These are phyloP conservation scores for Aphidoletes aphidimyza DNA, from an alignment of 2,888 invertebrate species.

Conservation along the genomic window DNA sequence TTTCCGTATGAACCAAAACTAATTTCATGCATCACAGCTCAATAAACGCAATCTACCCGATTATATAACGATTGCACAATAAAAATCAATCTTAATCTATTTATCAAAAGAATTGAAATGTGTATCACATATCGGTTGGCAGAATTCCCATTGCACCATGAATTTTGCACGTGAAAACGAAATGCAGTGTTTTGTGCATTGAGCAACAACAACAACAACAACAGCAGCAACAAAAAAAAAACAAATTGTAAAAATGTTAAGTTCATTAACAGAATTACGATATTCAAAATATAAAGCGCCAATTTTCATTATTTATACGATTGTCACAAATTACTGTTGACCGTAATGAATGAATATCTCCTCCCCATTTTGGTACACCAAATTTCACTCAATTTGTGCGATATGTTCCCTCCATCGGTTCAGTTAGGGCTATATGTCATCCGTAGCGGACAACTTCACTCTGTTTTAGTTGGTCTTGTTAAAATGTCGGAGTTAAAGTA, in stretches of 20 bases:
- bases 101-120: not conserved
- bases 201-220: too few relatives aligned
- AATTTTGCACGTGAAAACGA: too few relatives aligned
- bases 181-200: too few relatives aligned
- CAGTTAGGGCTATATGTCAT: not conserved
- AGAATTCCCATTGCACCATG: not conserved
- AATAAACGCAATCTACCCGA: not conserved
- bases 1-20: not conserved
- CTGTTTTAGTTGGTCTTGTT: constrained; percentile 22
- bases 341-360: not conserved
- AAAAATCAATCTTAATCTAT: not conserved
- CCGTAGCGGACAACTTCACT: not conserved
- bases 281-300: too few relatives aligned
- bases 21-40: constrained; percentile 9
- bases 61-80: constrained; percentile 8
- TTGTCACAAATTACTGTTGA: not conserved
- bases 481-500: constrained; percentile 49
- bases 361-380: not conserved
- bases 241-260: too few relatives aligned
- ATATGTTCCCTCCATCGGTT: not conserved
- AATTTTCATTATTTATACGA: too few relatives aligned
- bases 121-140: not conserved
- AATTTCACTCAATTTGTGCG: not conserved
- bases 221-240: too few relatives aligned
- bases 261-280: too few relatives aligned